These are phyloP conservation scores for Drosophila rufa DNA, from an alignment of 1,140 invertebrate genomes.

Conservation along the genomic window DNA sequence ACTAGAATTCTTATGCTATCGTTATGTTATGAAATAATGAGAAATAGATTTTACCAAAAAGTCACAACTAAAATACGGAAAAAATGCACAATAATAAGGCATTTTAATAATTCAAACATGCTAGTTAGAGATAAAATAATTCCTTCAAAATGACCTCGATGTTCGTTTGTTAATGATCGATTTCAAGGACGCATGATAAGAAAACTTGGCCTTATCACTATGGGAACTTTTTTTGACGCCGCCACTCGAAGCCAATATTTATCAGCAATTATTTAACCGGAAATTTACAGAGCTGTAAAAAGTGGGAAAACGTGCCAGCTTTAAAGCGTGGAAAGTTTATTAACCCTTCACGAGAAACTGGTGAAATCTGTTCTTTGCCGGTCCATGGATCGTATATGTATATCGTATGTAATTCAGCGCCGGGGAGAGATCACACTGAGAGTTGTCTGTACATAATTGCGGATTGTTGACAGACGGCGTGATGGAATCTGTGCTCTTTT, in stretches of 20 bases:
- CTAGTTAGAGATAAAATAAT: too few relatives aligned
- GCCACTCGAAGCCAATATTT: not conserved
- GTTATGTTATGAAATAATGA: too few relatives aligned
- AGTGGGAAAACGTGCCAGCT: slow-evolving; percentile 10
- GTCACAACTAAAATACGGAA: too few relatives aligned
- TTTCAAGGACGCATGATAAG: slow-evolving; percentile 9
- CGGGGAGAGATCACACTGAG: slow-evolving; percentile 16
- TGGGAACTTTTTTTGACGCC: not conserved
- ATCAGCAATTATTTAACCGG: slow-evolving; percentile 12
- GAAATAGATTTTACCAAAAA: too few relatives aligned
- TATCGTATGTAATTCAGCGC: slow-evolving; percentile 5
- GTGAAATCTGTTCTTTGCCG: slow-evolving; percentile 43
- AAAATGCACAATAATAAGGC: too few relatives aligned
- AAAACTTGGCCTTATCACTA: slow-evolving; percentile 5
- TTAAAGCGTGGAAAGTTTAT: slow-evolving; percentile 18
- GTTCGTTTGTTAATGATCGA: not conserved
- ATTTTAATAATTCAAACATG: too few relatives aligned
- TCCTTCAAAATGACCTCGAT: not conserved
- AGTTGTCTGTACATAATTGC: slow-evolving; percentile 31
- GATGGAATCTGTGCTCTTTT: slow-evolving; percentile 47
- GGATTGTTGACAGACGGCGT: slow-evolving; percentile 27
- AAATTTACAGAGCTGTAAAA: slow-evolving; percentile 13
- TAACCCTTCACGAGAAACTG: slow-evolving; percentile 34
- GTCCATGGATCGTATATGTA: slow-evolving; percentile 2
- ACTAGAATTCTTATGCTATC: too few relatives aligned